These are phyloP conservation scores for Isurus oxyrinchus DNA, from an alignment of 2,113 vertebrate genomes.

Conservation along the genomic window DNA sequence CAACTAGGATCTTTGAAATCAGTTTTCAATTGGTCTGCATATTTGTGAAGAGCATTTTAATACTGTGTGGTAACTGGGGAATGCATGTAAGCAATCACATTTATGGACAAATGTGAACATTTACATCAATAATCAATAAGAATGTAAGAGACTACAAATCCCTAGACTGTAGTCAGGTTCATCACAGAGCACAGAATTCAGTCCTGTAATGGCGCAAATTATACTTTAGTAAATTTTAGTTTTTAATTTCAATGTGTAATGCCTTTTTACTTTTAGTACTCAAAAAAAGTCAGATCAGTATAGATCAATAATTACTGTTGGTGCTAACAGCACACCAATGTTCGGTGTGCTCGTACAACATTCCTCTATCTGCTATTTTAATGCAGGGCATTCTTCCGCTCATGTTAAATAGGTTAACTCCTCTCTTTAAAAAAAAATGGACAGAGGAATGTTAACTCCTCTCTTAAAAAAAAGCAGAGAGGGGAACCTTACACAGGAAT, in stretches of 20 bases:
- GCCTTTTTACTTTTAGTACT: neutral
- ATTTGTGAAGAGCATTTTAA: neutral
- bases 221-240: neutral
- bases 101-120: neutral
- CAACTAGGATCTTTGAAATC: neutral
- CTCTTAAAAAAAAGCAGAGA: neutral
- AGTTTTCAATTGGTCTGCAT: neutral
- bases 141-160: neutral
- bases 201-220: neutral
- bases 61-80: neutral
- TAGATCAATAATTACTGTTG: neutral
- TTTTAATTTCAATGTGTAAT: neutral
- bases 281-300: neutral
- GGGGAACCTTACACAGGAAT: neutral
- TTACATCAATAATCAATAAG: neutral
- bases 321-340: neutral
- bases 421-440: neutral
- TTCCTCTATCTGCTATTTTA: neutral
- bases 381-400: neutral
- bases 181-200: neutral
- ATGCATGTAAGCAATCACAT: neutral
- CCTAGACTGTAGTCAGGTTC: neutral
- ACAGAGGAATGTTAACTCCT: neutral
- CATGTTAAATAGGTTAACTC: neutral
- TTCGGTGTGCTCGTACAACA: neutral